These are phyloP conservation scores for Himalopsyche tibetana DNA, from an alignment of 2,888 invertebrate species.

Conservation along the genomic window DNA sequence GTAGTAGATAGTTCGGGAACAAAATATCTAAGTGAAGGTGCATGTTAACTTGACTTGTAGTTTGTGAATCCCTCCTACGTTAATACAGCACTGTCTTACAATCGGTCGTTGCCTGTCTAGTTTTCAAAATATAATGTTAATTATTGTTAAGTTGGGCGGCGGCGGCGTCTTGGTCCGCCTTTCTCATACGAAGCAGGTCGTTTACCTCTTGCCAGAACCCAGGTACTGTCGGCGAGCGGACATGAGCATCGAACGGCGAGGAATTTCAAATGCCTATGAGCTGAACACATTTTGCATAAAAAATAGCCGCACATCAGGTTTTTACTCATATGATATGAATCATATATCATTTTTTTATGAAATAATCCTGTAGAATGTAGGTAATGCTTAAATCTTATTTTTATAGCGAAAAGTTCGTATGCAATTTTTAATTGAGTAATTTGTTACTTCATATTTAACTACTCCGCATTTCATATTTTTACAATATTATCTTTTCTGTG, in stretches of 20 bases:
- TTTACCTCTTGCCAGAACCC: conserved; percentile 26
- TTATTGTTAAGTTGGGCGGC: conserved; percentile 37
- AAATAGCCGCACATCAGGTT: conserved; percentile 35
- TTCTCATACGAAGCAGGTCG: conserved; percentile 39
- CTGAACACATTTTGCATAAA: conserved; percentile 35
- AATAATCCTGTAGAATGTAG: not conserved
- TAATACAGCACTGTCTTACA: not conserved
- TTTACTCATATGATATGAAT: conserved; percentile 6
- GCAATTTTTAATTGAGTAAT: no score
- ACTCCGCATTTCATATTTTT: no score
- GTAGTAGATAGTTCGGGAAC: no score
- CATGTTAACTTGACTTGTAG: not conserved
- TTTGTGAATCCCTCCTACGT: conserved; percentile 1
- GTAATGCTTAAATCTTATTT: no score
- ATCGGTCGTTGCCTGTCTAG: conserved; percentile 39
- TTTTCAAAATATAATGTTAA: conserved; percentile 41
- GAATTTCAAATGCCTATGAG: conserved; percentile 36
- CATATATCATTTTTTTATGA: not conserved
- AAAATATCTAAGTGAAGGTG: no score
- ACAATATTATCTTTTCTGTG: no score
- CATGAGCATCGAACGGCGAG: conserved; percentile 29
- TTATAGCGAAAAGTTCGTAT: no score
- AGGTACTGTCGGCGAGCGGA: conserved; percentile 32
- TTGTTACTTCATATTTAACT: no score
- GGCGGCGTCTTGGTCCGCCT: conserved; percentile 43